Percentiles rank a stretch among this genome's conserved stretches.
Evolutionary conservation across 2,888 invertebrate species (phyloP).

Genomic region (Conus canariensis): DNA sequence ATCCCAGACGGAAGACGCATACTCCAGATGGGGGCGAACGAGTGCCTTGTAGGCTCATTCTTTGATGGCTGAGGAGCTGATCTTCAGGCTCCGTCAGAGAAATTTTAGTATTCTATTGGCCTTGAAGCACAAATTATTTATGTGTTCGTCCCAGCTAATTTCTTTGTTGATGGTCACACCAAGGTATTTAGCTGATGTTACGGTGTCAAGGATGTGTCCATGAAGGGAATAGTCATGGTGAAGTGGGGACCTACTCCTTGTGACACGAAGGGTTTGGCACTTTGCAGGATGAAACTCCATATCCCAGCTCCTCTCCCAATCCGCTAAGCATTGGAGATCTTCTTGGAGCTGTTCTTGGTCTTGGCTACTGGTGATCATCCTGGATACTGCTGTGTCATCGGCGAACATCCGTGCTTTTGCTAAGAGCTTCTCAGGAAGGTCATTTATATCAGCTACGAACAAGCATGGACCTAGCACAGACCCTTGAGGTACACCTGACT

Average conservation of each 20-base stretch:
- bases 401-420: too few species aligned
- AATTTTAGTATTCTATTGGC: background rate
- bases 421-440: too few species aligned
- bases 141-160: conserved; percentile 1
- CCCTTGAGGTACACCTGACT: too few species aligned
- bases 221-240: background rate
- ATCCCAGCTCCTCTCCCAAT: conserved; percentile 3
- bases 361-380: too few species aligned
- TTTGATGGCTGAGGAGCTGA: background rate
- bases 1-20: background rate
- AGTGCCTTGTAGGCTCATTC: conserved; percentile 10
- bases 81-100: background rate
- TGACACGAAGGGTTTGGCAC: background rate
- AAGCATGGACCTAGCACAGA: too few species aligned
- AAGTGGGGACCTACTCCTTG: background rate
- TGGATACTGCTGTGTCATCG: too few species aligned
- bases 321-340: background rate
- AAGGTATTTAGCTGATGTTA: background rate
- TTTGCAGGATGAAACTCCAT: conserved; percentile 13
- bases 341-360: background rate
- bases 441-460: too few species aligned
- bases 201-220: background rate
- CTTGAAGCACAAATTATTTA: background rate
- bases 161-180: background rate
- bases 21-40: conserved; percentile 8